Base-by-base conservation (phyloP, 35 echinoderm and acorn worm species). In the Patiria miniata region DNA sequence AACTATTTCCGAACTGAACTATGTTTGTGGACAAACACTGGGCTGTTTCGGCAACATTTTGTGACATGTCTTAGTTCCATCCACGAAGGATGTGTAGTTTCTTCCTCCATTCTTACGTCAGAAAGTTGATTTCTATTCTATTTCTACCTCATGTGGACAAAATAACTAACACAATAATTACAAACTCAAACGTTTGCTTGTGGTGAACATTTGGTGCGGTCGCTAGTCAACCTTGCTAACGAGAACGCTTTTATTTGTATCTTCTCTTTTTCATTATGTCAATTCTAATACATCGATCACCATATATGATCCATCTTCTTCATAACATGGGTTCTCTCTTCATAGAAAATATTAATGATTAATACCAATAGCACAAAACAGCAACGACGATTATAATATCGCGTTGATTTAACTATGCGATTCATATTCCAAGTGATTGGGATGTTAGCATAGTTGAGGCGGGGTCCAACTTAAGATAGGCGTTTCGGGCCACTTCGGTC, bases 351-450 rank as follows among this genome's bases (percentile, higher is more conserved):
- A 55, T 14, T 14, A 19, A 55, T 14, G 0, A 55, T 14, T n/a
- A n/a, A n/a, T n/a, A n/a, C n/a, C n/a, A n/a, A n/a, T n/a, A n/a
- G n/a, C n/a, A n/a, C n/a, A n/a, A n/a, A 59, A 59, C 56, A 0
- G 12, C 56, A 59, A 59, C 12, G 26, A 59, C 56, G 26, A 59
- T 59, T n/a, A n/a, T n/a, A n/a, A 14, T 12, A 12, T 21, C 56
- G 14, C 18, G 8, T 17, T 59, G 56, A 12, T 59, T 59, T 59
- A 23, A 12, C 5, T 7, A 59, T 59, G 56, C 7, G 26, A 15
- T 59, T 59, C 14, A 59, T 59, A 81, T 81, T 81, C 78, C 78
- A 37, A 81, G 39, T 37, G 34, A 39, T 42, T 81, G 36, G 36
- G 78, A 81, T 22, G 78, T n/a, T 10, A 38, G 22, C 32, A 81